phyloP scores from a whole-genome alignment of 1,140 invertebrate genomes.

The Propsilocerus akamusi region DNA sequence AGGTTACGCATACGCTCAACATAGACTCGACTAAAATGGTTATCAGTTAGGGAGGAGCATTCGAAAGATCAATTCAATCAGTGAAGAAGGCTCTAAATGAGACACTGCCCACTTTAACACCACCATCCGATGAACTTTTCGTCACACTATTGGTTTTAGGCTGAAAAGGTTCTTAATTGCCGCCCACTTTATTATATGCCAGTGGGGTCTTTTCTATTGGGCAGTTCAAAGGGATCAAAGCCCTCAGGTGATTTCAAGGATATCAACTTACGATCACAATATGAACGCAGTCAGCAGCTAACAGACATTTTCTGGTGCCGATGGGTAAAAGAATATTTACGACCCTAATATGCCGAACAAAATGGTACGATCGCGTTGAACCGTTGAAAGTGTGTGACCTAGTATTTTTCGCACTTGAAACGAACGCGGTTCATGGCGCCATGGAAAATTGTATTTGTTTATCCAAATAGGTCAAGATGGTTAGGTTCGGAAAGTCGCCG shows the following conservation, averaged over 20 bases:
- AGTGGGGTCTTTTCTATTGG: background rate
- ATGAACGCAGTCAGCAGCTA: constrained; percentile 5
- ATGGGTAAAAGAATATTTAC: constrained; percentile 10
- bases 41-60: constrained; percentile 10
- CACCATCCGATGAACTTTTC: constrained; percentile 11
- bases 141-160: constrained; percentile 7
- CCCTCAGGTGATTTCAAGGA: background rate
- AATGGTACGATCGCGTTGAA: constrained; percentile 1
- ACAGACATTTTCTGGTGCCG: constrained; percentile 8
- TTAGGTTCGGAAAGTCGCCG: too few species aligned
- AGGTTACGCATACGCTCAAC: constrained; percentile 7
- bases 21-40: constrained; percentile 8
- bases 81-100: constrained; percentile 9
- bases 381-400: constrained; percentile 3
- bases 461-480: too few species aligned
- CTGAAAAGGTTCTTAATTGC: constrained; percentile 9
- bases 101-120: too few species aligned
- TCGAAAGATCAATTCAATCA: constrained; percentile 9
- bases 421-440: too few species aligned
- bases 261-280: background rate
- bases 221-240: background rate
- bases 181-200: constrained; percentile 7
- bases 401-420: constrained; percentile 3
- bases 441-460: too few species aligned
- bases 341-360: background rate